A percentile compares a stretch with the other conserved stretches of the same genome.
phyloP scores from a whole-genome alignment of 2,888 invertebrate species.

The Erebia epiphron region DNA sequence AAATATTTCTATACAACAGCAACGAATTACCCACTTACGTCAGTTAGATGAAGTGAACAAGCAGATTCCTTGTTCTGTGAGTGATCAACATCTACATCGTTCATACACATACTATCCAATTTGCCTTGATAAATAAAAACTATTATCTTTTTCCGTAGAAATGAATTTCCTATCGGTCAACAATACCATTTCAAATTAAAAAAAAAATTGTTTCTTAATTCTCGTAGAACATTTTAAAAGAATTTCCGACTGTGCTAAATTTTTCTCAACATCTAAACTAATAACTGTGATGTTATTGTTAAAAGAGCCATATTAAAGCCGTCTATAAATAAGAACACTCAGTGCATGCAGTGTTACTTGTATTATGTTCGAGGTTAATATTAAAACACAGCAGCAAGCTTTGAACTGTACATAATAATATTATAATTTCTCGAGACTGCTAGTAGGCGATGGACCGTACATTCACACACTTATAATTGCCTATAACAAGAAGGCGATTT shows the following conservation, averaged over 20 bases:
- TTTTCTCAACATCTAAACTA: too few species aligned
- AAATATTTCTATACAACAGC: constrained; percentile 79
- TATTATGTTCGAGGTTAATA: too few species aligned
- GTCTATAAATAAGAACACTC: too few species aligned
- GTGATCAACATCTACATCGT: constrained; percentile 63
- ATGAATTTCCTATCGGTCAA: neutral
- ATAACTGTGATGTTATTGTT: too few species aligned
- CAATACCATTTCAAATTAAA: neutral
- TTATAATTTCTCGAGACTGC: neutral
- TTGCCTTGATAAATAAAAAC: neutral
- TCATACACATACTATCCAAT: constrained; percentile 29
- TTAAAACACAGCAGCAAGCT: too few species aligned
- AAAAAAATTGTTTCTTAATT: too few species aligned
- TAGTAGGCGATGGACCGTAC: neutral
- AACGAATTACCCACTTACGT: constrained; percentile 72
- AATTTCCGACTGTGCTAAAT: too few species aligned
- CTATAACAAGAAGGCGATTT: constrained; percentile 39
- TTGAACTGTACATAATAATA: neutral
- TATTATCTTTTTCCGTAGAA: constrained; percentile 14
- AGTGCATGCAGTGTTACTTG: too few species aligned
- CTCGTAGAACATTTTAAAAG: too few species aligned
- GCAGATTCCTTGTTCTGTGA: constrained; percentile 29
- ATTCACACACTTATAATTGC: constrained; percentile 20
- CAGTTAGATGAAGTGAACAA: constrained; percentile 47
- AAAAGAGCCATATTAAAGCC: too few species aligned